Evolutionary conservation across 2,888 invertebrate species (phyloP).

Genomic region (Emesis furor): DNA sequence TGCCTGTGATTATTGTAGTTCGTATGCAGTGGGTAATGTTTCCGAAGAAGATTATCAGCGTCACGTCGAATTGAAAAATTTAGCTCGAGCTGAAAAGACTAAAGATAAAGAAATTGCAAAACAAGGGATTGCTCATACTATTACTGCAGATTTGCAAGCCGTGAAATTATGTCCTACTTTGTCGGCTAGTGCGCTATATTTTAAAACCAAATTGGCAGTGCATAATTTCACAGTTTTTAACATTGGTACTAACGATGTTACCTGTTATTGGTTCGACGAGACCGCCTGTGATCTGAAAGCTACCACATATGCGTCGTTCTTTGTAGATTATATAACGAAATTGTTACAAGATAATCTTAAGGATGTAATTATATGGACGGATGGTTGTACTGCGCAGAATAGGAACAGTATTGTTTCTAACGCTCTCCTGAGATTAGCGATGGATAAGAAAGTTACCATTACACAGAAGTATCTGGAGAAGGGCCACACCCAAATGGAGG

Average conservation of each 20-base stretch:
- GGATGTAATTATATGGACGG: neutral
- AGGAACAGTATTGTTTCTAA: constrained; percentile 62
- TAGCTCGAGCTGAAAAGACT: constrained; percentile 30
- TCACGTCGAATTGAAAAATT: constrained; percentile 24
- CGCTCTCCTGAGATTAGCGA: constrained; percentile 67
- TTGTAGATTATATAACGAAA: constrained; percentile 43
- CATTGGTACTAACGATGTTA: constrained; percentile 16
- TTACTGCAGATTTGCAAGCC: constrained; percentile 28
- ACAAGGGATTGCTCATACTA: constrained; percentile 5
- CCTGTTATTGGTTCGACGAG: constrained; percentile 50
- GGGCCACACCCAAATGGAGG: constrained; percentile 71
- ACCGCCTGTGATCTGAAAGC: constrained; percentile 38
- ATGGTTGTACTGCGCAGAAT: neutral
- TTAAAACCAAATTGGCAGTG: constrained; percentile 17
- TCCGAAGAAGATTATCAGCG: constrained; percentile 25
- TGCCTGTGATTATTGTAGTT: constrained; percentile 27
- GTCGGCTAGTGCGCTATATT: constrained; percentile 14
- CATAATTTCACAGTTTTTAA: constrained; percentile 26
- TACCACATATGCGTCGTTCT: constrained; percentile 39
- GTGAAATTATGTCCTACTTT: constrained; percentile 36
- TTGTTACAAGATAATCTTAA: constrained; percentile 9
- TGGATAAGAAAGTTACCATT: too few relatives aligned
- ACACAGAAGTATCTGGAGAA: too few relatives aligned
- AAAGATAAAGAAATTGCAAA: constrained; percentile 27
- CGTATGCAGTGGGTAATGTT: constrained; percentile 28